phyloP scores from a whole-genome alignment of 2,113 vertebrate species.

The Microcebus tavaratra region DNA sequence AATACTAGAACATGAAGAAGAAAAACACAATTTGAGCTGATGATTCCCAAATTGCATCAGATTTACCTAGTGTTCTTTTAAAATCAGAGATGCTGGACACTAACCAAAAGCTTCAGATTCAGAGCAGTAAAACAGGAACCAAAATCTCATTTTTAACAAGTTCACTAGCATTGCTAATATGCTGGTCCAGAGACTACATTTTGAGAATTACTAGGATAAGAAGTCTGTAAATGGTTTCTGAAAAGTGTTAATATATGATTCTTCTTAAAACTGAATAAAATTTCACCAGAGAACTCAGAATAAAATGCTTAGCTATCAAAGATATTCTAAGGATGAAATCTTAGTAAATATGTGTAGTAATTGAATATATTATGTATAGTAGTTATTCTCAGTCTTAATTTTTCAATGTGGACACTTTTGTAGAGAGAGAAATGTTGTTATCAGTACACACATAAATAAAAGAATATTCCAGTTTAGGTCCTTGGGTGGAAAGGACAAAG shows the following conservation, averaged over 20 bases:
- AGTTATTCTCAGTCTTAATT: background rate
- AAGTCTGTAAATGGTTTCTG: background rate
- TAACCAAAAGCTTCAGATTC: background rate
- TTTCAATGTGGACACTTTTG: background rate
- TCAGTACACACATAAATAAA: background rate
- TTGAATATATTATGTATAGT: background rate
- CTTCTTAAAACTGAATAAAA: background rate
- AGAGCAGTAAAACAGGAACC: background rate
- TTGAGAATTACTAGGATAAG: background rate
- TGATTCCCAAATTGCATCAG: background rate
- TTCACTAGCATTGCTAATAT: background rate
- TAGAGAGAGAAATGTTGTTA: background rate
- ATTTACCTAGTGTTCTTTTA: background rate
- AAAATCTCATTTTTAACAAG: background rate
- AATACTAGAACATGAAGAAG: background rate
- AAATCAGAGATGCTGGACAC: background rate
- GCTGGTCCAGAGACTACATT: background rate
- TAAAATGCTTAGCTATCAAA: background rate
- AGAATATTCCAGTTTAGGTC: background rate
- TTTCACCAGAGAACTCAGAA: background rate
- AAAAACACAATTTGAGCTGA: background rate
- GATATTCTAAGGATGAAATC: background rate
- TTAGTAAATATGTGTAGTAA: background rate
- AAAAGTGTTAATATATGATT: background rate
- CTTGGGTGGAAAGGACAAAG: background rate